Percentiles rank a stretch among this genome's conserved stretches.
These are phyloP conservation scores for Circaetus cinerascens DNA, from an alignment of 2,113 vertebrate species.

Conservation along the genomic window DNA sequence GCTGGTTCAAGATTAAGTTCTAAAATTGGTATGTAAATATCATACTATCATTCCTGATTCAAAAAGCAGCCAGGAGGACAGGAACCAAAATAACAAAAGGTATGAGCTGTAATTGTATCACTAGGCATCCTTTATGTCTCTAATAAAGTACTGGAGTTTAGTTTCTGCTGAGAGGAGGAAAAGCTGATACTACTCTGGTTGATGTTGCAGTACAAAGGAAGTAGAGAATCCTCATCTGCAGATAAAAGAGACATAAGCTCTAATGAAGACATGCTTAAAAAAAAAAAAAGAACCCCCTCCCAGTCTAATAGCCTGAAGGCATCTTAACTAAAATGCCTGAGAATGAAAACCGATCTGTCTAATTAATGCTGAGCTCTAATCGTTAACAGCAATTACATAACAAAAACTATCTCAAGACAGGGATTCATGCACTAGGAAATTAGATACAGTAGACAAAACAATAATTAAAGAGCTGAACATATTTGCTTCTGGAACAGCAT, in stretches of 20 bases:
- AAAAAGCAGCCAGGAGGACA: background rate
- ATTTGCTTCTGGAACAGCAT: background rate
- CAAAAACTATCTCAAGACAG: slow-evolving; percentile 19
- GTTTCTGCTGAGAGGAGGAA: background rate
- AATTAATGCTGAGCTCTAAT: slow-evolving; percentile 36
- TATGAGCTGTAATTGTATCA: background rate
- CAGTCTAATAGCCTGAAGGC: slow-evolving; percentile 24
- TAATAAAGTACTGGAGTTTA: background rate
- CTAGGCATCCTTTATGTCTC: background rate
- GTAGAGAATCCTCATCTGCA: background rate
- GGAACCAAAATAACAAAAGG: background rate
- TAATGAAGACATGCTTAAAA: slow-evolving; percentile 13
- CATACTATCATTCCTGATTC: background rate
- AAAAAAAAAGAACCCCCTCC: background rate
- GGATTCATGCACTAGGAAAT: background rate
- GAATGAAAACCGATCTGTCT: slow-evolving; percentile 25
- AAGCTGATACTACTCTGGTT: background rate
- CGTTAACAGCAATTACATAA: slow-evolving; percentile 11
- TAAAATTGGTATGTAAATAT: background rate
- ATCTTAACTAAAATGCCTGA: slow-evolving; percentile 22
- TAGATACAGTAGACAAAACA: background rate
- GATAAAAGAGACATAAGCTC: slow-evolving; percentile 13
- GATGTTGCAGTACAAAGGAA: slow-evolving; percentile 10
- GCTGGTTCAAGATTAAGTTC: background rate
- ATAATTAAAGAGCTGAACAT: background rate